Conservation (phyloP, 2,888 invertebrate species). For the Sminthurides aquaticus region DNA sequence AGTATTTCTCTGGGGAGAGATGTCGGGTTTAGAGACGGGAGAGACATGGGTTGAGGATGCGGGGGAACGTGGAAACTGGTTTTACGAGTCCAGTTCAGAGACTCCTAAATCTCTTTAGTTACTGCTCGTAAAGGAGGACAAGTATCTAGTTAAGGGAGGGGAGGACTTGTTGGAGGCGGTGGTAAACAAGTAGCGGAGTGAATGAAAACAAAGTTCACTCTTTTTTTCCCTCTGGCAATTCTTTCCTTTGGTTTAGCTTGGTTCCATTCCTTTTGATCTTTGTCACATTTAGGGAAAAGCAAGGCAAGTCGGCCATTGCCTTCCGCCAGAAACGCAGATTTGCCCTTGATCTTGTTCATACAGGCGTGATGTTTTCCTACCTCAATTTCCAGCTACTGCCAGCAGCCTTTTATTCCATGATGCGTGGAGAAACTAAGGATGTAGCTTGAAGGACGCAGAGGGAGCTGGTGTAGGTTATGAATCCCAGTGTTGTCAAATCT, state of each 20-base stretch:
- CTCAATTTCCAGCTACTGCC: too few species aligned
- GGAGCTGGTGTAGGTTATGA: too few species aligned
- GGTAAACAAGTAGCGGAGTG: too few species aligned
- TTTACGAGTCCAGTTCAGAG: slow-evolving; percentile 1
- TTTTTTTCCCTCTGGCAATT: neutral
- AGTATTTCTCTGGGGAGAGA: neutral
- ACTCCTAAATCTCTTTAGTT: slow-evolving; percentile 29
- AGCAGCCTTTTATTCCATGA: too few species aligned
- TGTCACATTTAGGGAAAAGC: neutral
- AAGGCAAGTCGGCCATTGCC: neutral
- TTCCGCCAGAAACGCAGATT: too few species aligned
- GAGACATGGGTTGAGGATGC: neutral
- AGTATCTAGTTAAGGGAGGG: neutral
- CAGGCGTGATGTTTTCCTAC: too few species aligned
- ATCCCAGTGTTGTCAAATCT: too few species aligned
- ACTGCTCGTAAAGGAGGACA: slow-evolving; percentile 25
- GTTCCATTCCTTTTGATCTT: neutral
- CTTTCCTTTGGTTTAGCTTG: neutral
- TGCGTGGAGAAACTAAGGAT: too few species aligned
- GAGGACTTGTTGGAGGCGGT: too few species aligned
- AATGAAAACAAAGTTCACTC: neutral
- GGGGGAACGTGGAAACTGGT: neutral
- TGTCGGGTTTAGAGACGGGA: neutral
- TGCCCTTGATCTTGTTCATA: too few species aligned
- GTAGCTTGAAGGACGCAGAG: too few species aligned